phyloP scores from a whole-genome alignment of 2,113 vertebrate species.

The Pteronura brasiliensis region DNA sequence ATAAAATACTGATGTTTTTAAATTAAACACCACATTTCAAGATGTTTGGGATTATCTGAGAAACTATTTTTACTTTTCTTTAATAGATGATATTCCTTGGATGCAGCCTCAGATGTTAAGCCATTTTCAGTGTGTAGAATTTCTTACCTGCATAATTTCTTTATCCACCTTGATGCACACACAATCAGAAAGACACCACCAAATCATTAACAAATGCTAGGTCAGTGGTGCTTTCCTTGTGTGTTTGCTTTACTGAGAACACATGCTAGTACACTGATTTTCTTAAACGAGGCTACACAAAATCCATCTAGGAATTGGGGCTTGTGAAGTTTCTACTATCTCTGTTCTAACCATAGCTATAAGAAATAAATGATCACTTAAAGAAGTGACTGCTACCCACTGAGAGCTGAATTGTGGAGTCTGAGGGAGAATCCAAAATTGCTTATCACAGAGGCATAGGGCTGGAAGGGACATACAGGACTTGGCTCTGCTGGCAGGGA shows the following conservation, averaged over 20 bases:
- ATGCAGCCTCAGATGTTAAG: background rate
- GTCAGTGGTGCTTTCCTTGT: background rate
- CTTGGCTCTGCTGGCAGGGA: background rate
- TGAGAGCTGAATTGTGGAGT: slow-evolving; percentile 52
- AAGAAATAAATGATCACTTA: slow-evolving; percentile 57
- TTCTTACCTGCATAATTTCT: slow-evolving; percentile 62
- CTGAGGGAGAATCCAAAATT: slow-evolving; percentile 35
- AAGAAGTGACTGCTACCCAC: background rate
- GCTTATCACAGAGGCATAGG: slow-evolving; percentile 8
- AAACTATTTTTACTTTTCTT: background rate
- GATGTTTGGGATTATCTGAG: background rate
- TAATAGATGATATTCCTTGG: background rate
- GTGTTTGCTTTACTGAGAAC: background rate
- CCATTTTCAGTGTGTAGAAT: slow-evolving; percentile 44
- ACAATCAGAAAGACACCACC: background rate
- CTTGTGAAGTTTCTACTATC: slow-evolving; percentile 25
- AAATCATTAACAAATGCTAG: background rate
- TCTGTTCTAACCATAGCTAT: slow-evolving; percentile 37
- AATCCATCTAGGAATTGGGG: slow-evolving; percentile 34
- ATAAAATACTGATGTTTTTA: background rate
- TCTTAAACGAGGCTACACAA: slow-evolving; percentile 30
- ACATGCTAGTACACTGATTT: slow-evolving; percentile 30
- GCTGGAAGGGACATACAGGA: slow-evolving; percentile 27
- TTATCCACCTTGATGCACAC: background rate
- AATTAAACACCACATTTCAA: background rate